These are phyloP conservation scores for sheep (Ovis aries) DNA, from an alignment of 2,113 vertebrate species.

Conservation along the genomic window DNA sequence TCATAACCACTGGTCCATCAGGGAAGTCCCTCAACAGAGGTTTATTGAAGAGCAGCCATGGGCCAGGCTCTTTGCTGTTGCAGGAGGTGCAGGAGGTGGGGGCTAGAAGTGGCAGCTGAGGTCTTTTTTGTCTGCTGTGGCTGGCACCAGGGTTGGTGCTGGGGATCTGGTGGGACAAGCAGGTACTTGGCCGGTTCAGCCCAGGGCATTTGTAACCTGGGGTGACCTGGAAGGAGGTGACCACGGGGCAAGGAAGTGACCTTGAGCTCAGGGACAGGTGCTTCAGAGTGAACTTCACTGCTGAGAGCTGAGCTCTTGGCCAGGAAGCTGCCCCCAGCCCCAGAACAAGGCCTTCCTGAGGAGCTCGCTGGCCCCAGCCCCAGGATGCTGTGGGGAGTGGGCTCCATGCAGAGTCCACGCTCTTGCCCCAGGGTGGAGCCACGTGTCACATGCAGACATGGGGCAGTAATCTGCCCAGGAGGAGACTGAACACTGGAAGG, in stretches of 20 bases:
- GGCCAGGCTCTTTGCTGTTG: neutral
- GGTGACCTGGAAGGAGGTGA: neutral
- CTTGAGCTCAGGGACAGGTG: neutral
- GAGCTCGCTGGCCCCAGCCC: neutral
- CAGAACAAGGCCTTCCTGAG: fast-evolving
- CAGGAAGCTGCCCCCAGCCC: neutral
- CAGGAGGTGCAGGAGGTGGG: fast-evolving
- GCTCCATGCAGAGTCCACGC: neutral
- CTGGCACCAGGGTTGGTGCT: neutral
- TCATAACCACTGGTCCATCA: neutral
- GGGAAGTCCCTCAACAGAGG: neutral
- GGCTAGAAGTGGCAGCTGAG: too few relatives aligned
- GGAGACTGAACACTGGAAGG: neutral
- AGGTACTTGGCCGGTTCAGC: too few relatives aligned
- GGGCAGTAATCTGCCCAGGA: neutral
- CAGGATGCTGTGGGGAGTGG: neutral
- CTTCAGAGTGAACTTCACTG: neutral
- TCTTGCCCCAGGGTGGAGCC: neutral
- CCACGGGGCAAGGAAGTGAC: neutral
- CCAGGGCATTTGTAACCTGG: neutral
- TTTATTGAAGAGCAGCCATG: neutral
- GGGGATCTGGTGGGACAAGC: neutral
- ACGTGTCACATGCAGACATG: fast-evolving
- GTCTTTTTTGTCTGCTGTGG: neutral
- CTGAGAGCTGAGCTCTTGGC: neutral